Conservation (phyloP, 2,888 invertebrate genomes). For the Latrodectus elegans region DNA sequence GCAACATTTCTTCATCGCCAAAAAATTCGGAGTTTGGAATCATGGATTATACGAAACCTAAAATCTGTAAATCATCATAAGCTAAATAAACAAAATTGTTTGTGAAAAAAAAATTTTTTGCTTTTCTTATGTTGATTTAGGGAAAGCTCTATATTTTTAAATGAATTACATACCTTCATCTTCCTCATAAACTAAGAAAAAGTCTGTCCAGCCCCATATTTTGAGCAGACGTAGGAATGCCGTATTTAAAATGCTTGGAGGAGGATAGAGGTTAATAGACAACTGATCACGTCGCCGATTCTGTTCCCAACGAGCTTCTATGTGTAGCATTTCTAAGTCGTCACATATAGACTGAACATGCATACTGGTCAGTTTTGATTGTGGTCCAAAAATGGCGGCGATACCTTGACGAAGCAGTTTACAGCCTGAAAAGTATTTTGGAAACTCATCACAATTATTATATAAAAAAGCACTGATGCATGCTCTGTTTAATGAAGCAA, state of each 20-base stretch:
- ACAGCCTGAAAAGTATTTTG: constrained; percentile 80
- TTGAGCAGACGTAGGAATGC: constrained; percentile 84
- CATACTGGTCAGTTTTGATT: constrained; percentile 80
- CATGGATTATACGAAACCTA: too few relatives aligned
- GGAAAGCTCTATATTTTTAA: too few relatives aligned
- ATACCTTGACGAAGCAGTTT: constrained; percentile 85
- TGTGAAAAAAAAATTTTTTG: too few relatives aligned
- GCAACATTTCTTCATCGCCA: too few relatives aligned
- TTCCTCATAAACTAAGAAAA: constrained; percentile 91
- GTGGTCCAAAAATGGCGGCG: constrained; percentile 89
- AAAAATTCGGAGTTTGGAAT: too few relatives aligned
- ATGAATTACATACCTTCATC: constrained; percentile 80
- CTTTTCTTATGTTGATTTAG: too few relatives aligned
- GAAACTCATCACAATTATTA: neutral
- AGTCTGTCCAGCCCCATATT: constrained; percentile 86
- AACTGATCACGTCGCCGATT: constrained; percentile 84
- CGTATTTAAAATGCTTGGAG: constrained; percentile 77
- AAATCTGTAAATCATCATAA: too few relatives aligned
- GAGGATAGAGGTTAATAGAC: constrained; percentile 87
- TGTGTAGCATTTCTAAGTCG: constrained; percentile 88
- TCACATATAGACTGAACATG: constrained; percentile 91
- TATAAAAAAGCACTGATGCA: too few relatives aligned
- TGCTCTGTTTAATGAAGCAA: too few relatives aligned
- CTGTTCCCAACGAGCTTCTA: constrained; percentile 88
- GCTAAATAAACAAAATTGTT: too few relatives aligned